phyloP scores from a whole-genome alignment of 2,113 vertebrate species.

The Phylloscopus whistleri region DNA sequence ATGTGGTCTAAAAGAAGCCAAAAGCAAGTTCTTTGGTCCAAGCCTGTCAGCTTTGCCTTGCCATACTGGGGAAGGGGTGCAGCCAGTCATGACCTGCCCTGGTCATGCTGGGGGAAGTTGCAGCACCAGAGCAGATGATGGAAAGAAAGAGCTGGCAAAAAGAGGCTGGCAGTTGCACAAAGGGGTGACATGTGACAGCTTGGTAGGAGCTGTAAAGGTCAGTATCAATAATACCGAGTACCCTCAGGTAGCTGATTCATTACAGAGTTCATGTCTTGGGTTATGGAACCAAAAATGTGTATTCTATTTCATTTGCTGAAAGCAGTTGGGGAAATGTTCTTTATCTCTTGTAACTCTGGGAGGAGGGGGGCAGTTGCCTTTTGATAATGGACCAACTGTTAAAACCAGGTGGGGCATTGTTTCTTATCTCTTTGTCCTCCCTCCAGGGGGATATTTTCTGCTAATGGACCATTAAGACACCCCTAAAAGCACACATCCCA shows the following conservation, averaged over 20 bases:
- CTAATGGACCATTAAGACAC: too few species aligned
- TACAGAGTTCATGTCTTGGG: neutral
- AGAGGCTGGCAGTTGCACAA: neutral
- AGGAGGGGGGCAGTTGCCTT: too few species aligned
- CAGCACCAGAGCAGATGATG: neutral
- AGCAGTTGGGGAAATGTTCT: too few species aligned
- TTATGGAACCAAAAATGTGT: too few species aligned
- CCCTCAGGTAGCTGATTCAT: neutral
- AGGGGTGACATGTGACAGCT: neutral
- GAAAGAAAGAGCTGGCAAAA: neutral
- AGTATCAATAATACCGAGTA: accelerated
- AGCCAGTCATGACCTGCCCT: neutral
- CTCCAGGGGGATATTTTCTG: too few species aligned
- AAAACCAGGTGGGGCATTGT: too few species aligned
- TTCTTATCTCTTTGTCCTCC: too few species aligned
- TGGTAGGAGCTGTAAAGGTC: neutral
- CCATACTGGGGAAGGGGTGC: neutral
- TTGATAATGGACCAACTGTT: too few species aligned
- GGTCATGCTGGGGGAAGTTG: neutral
- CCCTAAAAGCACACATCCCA: too few species aligned
- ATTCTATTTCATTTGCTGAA: too few species aligned
- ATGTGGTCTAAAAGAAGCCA: neutral
- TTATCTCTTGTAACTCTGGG: too few species aligned
- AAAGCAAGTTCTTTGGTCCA: neutral
- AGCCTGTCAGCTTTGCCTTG: neutral